These are phyloP conservation scores for Ranitomeya variabilis DNA, from an alignment of 2,113 vertebrate species.

Conservation along the genomic window DNA sequence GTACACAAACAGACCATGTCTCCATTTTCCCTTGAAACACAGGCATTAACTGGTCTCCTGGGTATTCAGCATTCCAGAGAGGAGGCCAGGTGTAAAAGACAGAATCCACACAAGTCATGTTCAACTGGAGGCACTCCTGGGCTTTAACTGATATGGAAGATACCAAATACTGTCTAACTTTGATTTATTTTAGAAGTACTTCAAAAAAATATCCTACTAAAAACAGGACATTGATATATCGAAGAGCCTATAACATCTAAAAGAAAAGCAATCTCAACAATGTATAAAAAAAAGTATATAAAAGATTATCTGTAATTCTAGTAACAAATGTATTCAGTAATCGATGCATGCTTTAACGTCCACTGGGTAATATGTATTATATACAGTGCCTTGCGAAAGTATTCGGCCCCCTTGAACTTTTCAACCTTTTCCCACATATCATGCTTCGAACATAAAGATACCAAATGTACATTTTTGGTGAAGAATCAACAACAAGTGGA, in stretches of 20 bases:
- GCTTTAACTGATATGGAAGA: not conserved
- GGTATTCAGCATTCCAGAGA: conserved; percentile 32
- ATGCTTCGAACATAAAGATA: no score
- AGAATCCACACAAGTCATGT: conserved; percentile 17
- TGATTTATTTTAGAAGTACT: not conserved
- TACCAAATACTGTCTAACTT: not conserved
- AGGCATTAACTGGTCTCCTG: conserved; percentile 42
- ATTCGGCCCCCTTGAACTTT: no score
- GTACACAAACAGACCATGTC: conserved; percentile 10
- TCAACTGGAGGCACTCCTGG: not conserved
- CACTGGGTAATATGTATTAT: not conserved
- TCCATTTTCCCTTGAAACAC: conserved; percentile 12
- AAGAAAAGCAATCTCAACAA: not conserved
- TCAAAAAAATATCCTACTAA: not conserved
- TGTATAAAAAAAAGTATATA: not conserved
- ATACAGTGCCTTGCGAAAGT: not conserved
- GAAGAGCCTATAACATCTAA: not conserved
- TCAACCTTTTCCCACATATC: no score
- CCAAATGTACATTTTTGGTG: no score
- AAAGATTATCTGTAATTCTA: not conserved
- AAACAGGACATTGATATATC: not conserved
- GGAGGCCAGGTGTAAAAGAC: conserved; percentile 32
- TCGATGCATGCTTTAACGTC: not conserved
- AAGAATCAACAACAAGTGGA: no score
- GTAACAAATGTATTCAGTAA: not conserved